These are phyloP conservation scores for Scomber colias DNA, from an alignment of 2,113 vertebrate genomes.

Conservation along the genomic window DNA sequence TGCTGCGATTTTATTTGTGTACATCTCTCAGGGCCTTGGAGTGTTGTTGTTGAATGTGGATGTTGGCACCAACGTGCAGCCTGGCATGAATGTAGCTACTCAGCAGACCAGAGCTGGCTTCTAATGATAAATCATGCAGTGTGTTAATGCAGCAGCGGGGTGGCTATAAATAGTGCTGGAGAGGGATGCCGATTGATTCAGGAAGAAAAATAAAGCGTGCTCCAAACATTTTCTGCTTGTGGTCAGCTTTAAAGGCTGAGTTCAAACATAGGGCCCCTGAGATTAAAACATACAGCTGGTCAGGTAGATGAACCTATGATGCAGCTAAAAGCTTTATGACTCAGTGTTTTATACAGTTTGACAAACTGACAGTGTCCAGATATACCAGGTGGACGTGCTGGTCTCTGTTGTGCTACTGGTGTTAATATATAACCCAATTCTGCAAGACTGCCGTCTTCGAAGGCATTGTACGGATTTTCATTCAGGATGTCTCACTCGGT, in stretches of 20 bases:
- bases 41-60: constrained; percentile 72
- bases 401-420: neutral
- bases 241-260: constrained; percentile 48
- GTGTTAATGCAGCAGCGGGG: constrained; percentile 71
- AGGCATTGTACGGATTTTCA: neutral
- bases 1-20: constrained; percentile 79
- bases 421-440: constrained; percentile 2
- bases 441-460: neutral
- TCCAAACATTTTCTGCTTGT: constrained; percentile 51
- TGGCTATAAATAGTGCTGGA: constrained; percentile 75
- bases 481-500: neutral
- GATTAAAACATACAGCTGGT: constrained; percentile 39
- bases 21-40: constrained; percentile 58
- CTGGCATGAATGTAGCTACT: constrained; percentile 78
- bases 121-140: constrained; percentile 80
- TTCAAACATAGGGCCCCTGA: constrained; percentile 20
- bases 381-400: neutral
- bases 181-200: constrained; percentile 65
- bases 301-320: constrained; percentile 15
- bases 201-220: constrained; percentile 27
- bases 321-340: constrained; percentile 1
- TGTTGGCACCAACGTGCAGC: constrained; percentile 66
- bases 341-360: neutral
- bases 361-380: constrained; percentile 7
- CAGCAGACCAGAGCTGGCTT: constrained; percentile 75